Base-by-base conservation (phyloP, 92 coral and sea anemone species). In the Palythoa grandis region DNA sequence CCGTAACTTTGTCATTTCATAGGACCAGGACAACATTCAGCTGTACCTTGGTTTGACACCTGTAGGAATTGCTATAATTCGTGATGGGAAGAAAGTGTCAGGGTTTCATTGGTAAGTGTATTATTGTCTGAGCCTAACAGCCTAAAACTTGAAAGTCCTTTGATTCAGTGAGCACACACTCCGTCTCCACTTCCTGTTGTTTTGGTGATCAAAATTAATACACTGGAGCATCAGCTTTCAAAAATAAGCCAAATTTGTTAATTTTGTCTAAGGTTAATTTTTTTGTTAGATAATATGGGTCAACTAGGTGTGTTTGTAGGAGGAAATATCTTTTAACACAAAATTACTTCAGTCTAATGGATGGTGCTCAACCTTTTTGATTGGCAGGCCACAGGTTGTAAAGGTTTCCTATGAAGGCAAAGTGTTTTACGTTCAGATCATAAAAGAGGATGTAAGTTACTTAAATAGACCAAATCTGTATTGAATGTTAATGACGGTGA, bases 1-100 rank as follows among this genome's bases (percentile, higher is more conserved):
- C 22, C 3, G 19, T 0, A 4, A 6, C 11, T 5, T n/a, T 47
- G 58, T 79, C 9, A 7, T 67, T 53, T 50, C 53, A 4, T 69
- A 96, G 98, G 98, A 96, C 80, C 98, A 96, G 82, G 98, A 96
- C 85, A 95, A 95, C 73, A 88, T 96, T 10, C 98, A 94, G 89
- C 88, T 96, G 29, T 94, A 96, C 88, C 75, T 96, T 63, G 98
- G 98, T 5, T 91, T 96, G 13, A 96, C 98, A 9, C 98, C 98
- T 11, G 69, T 85, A 74, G 98, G 98, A 22, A 94, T 96, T 39
- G 98, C 98, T 70, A 96, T 96, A 14, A 96, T 96, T 77, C 91
- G 98, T 60, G 98, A 96, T 82, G 98, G 98, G 22, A 96, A 96
- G 91, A 96, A 94, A 87, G 98, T 96, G 65, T 96, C 98, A 47